Conservation (phyloP, 1,140 invertebrate genomes). For the Zaprionus ghesquierei region DNA sequence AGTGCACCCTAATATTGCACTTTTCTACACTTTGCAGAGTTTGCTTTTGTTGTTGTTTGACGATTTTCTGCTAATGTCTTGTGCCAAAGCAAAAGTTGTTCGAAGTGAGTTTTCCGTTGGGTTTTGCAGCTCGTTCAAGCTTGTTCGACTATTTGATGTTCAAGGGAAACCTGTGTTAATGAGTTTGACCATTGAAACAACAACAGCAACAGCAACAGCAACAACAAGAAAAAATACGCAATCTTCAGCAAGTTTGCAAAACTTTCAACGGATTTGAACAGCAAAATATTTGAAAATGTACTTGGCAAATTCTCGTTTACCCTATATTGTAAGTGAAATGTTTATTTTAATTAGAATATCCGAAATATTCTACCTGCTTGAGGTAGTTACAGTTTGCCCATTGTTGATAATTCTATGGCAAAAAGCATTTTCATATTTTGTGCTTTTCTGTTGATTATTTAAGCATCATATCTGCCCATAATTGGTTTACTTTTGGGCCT, state of each 20-base stretch:
- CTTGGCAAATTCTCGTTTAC: not conserved
- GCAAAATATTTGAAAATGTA: not conserved
- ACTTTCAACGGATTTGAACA: not conserved
- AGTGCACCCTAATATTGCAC: conserved; percentile 34
- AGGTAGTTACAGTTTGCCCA: not conserved
- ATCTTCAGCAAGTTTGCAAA: not conserved
- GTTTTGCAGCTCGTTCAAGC: conserved; percentile 5
- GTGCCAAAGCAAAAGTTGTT: conserved; percentile 56
- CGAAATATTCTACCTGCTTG: not conserved
- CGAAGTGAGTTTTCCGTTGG: conserved; percentile 26
- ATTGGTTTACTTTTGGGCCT: conserved; percentile 23
- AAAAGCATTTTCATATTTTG: conserved; percentile 1
- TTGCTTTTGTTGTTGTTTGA: conserved; percentile 54
- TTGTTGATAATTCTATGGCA: not conserved
- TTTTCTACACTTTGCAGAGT: conserved; percentile 17
- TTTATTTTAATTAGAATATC: not conserved
- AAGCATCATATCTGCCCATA: conserved; percentile 1
- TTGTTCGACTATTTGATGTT: conserved; percentile 9
- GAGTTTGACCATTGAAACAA: conserved; percentile 47
- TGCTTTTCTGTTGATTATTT: not conserved
- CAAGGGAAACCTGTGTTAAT: conserved; percentile 59
- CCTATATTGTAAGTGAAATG: not conserved
- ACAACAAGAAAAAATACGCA: conserved; percentile 33
- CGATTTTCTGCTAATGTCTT: conserved; percentile 73
- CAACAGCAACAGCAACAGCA: too few relatives aligned